phyloP scores from a whole-genome alignment of 2,113 vertebrate species.

The Lepisosteus osseus region DNA sequence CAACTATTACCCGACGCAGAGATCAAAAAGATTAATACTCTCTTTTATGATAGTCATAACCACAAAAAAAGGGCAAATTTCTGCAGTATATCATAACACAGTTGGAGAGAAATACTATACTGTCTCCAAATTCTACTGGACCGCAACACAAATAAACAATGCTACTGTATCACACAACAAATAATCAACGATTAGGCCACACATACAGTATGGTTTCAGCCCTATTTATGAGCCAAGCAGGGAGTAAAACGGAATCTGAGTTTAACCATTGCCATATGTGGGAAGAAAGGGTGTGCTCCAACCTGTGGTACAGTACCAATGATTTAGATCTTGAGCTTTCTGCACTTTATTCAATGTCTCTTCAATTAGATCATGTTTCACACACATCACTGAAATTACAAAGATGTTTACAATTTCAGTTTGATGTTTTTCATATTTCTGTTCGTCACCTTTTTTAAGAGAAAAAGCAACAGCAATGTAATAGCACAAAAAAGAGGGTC shows the following conservation, averaged over 20 bases:
- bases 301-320: conserved; percentile 1
- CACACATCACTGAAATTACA: too few relatives aligned
- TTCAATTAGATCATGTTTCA: background rate
- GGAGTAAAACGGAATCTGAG: conserved; percentile 65
- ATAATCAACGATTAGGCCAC: conserved; percentile 73
- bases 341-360: background rate
- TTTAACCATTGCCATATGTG: conserved; percentile 82
- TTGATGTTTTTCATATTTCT: too few relatives aligned
- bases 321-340: background rate
- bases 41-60: conserved; percentile 50
- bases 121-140: conserved; percentile 74
- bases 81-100: conserved; percentile 62
- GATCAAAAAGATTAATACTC: conserved; percentile 57
- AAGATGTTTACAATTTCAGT: too few relatives aligned
- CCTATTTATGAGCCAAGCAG: conserved; percentile 58
- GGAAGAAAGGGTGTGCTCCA: conserved; percentile 45
- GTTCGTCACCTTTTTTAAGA: too few relatives aligned
- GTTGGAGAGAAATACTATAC: conserved; percentile 67
- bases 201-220: conserved; percentile 69
- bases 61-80: conserved; percentile 52
- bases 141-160: conserved; percentile 77
- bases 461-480: too few relatives aligned
- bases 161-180: conserved; percentile 80
- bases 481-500: too few relatives aligned
- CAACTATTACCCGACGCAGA: conserved; percentile 11